Evolutionary conservation across 2,888 invertebrate species (phyloP).

Genomic region (Phortica magna): DNA sequence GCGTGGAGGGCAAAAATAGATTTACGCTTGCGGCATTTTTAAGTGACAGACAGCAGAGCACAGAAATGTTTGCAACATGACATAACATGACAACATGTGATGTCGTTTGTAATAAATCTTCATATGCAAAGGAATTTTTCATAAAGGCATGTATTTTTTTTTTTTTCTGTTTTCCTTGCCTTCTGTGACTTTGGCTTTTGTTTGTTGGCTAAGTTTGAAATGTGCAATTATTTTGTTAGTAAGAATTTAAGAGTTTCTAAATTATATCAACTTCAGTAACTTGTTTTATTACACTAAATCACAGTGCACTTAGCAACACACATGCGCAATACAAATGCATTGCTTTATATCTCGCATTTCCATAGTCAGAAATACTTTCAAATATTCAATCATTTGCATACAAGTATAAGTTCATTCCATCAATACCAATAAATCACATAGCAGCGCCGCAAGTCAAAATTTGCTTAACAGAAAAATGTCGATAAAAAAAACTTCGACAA

Average conservation of each 20-base stretch:
- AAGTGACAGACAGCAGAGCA: slow-evolving; percentile 52
- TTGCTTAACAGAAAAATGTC: neutral
- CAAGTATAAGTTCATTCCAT: neutral
- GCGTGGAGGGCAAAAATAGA: slow-evolving; percentile 56
- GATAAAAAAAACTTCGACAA: neutral
- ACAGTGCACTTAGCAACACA: too few species aligned
- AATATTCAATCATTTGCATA: neutral
- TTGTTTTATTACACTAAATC: too few species aligned
- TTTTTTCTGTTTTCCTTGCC: too few species aligned
- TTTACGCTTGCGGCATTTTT: slow-evolving; percentile 72
- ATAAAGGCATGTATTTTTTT: neutral
- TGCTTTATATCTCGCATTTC: neutral
- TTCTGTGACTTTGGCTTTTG: too few species aligned
- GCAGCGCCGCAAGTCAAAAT: neutral
- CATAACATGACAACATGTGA: slow-evolving; percentile 61
- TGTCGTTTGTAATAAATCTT: slow-evolving; percentile 69
- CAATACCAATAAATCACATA: slow-evolving; percentile 22
- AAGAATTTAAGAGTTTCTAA: too few species aligned
- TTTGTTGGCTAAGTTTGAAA: too few species aligned
- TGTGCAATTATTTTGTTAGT: too few species aligned
- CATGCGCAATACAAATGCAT: neutral
- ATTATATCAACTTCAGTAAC: too few species aligned
- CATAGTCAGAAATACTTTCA: neutral
- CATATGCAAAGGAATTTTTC: slow-evolving; percentile 37
- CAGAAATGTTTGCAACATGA: slow-evolving; percentile 51